Percentiles rank a stretch among this genome's conserved stretches.
These are phyloP conservation scores for Corythornis cristatus DNA, from an alignment of 2,113 vertebrate genomes.

Conservation along the genomic window DNA sequence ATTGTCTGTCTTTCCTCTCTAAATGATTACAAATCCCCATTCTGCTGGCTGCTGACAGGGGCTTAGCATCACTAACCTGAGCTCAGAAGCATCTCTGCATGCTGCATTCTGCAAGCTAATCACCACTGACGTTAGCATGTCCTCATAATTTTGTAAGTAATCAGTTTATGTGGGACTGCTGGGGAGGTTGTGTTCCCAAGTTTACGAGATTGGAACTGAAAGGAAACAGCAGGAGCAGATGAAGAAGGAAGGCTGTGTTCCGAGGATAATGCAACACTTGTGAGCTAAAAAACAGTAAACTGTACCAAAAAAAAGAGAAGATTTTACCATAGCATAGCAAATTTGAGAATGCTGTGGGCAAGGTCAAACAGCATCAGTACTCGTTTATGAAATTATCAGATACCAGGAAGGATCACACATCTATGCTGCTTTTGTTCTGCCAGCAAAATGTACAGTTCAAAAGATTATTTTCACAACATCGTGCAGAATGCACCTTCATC, in stretches of 20 bases:
- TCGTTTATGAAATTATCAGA: background rate
- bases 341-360: background rate
- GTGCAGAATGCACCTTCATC: background rate
- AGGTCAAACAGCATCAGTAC: background rate
- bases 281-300: background rate
- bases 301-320: background rate
- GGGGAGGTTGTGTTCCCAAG: background rate
- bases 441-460: background rate
- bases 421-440: background rate
- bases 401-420: background rate
- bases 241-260: background rate
- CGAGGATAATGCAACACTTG: background rate
- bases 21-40: rapidly evolving
- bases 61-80: background rate
- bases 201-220: background rate
- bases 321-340: background rate
- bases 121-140: background rate
- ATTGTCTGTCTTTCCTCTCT: background rate
- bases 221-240: background rate
- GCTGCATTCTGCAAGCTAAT: background rate
- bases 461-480: background rate
- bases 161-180: background rate
- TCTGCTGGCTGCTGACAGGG: background rate
- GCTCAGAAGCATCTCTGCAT: background rate
- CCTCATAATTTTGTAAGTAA: background rate